Evolutionary conservation across 1,140 invertebrate species (phyloP).

Genomic region (Paraescarpia echinospica): DNA sequence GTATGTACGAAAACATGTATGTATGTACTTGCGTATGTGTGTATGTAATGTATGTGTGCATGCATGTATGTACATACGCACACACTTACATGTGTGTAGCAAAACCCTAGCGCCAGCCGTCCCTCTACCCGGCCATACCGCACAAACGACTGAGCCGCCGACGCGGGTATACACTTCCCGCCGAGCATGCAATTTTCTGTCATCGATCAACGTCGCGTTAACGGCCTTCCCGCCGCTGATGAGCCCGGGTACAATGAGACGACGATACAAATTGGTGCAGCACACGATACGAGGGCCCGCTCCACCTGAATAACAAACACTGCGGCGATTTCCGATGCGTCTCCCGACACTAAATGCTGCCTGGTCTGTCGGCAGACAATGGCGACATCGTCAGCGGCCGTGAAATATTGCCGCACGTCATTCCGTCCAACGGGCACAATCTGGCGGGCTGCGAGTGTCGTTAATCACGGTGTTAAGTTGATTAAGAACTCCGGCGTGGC

Average conservation of each 20-base stretch:
- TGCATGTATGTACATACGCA: not conserved
- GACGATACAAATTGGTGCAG: not conserved
- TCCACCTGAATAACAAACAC: not conserved
- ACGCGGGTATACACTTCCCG: not conserved
- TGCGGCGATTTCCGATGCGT: not conserved
- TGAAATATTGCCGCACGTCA: not conserved
- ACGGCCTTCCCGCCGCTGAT: not conserved
- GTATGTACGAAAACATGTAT: too few relatives aligned
- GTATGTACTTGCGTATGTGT: not conserved
- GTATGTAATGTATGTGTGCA: slow-evolving; percentile 10
- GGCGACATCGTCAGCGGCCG: not conserved
- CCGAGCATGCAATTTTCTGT: not conserved
- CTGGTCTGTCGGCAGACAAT: not conserved
- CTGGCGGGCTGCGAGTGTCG: not conserved
- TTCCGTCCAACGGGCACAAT: not conserved
- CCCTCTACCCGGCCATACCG: not conserved
- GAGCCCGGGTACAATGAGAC: not conserved
- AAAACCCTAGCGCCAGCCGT: too few relatives aligned
- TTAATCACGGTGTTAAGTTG: not conserved
- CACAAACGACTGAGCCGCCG: not conserved
- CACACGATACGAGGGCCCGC: not conserved
- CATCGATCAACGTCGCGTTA: not conserved
- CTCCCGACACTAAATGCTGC: not conserved
- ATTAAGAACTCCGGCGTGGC: not conserved
- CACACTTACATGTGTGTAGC: too few relatives aligned